Evolutionary conservation across 1,140 invertebrate species (phyloP).

Genomic region (Periplaneta americana): DNA sequence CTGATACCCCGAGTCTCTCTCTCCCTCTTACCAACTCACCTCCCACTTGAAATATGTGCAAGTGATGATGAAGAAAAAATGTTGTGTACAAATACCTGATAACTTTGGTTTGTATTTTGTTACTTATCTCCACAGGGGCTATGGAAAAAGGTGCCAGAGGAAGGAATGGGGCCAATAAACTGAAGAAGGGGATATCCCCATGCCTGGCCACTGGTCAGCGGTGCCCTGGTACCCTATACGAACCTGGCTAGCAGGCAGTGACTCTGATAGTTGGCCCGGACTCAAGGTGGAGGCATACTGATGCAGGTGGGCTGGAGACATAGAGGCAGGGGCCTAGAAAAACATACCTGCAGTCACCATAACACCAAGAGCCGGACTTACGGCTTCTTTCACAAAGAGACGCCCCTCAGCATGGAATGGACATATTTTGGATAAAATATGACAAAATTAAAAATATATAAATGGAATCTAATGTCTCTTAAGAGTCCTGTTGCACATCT

Average conservation of each 20-base stretch:
- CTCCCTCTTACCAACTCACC: neutral
- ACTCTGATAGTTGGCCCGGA: slow-evolving; percentile 63
- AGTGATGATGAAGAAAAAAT: neutral
- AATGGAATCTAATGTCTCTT: too few relatives aligned
- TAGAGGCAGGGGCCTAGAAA: slow-evolving; percentile 77
- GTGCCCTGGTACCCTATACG: slow-evolving; percentile 27
- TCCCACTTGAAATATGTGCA: neutral
- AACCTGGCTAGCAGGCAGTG: slow-evolving; percentile 76
- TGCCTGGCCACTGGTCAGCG: neutral
- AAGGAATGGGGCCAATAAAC: neutral
- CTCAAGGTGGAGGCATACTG: slow-evolving; percentile 63
- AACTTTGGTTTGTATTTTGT: neutral
- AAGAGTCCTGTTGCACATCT: too few relatives aligned
- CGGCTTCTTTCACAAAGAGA: neutral
- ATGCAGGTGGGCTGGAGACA: slow-evolving; percentile 81
- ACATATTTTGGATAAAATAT: neutral
- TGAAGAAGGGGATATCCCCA: neutral
- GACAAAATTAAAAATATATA: too few relatives aligned
- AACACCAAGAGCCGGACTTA: neutral
- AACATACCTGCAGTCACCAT: slow-evolving; percentile 17
- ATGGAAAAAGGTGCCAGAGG: neutral
- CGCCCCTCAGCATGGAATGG: neutral
- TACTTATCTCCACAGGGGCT: neutral
- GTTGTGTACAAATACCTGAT: neutral
- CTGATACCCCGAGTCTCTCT: neutral